A percentile compares a stretch with the other conserved stretches of the same genome.
Evolutionary conservation across 2,888 invertebrate genomes (phyloP).

Genomic region (Magallana nippona): DNA sequence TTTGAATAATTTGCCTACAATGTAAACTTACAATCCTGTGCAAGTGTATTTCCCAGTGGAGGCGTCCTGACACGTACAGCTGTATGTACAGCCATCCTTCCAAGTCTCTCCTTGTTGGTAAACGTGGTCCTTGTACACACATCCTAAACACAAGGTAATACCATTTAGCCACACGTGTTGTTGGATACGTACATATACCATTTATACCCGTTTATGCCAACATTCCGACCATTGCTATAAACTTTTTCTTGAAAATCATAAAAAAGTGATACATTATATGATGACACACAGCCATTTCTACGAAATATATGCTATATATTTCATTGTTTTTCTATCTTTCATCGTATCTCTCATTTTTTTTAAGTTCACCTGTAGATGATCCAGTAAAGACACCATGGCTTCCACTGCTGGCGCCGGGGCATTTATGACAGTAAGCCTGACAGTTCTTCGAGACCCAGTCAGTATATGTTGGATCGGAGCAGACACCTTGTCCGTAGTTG

Average conservation of each 20-base stretch:
- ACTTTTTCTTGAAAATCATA: too few relatives aligned
- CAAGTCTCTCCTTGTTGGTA: conserved; percentile 59
- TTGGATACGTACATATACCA: too few relatives aligned
- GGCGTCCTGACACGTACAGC: conserved; percentile 56
- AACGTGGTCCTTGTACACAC: conserved; percentile 54
- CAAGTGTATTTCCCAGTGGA: conserved; percentile 56
- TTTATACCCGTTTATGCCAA: too few relatives aligned
- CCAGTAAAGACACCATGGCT: neutral
- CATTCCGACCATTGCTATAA: too few relatives aligned
- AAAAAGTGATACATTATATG: too few relatives aligned
- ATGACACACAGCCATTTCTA: too few relatives aligned
- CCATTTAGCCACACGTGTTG: too few relatives aligned
- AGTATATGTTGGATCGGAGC: conserved; percentile 55
- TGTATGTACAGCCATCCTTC: conserved; percentile 59
- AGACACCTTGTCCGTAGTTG: conserved; percentile 57
- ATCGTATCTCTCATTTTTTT: too few relatives aligned
- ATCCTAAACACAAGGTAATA: conserved; percentile 45
- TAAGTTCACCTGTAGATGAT: neutral
- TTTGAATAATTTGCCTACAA: too few relatives aligned
- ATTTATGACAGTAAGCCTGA: conserved; percentile 43
- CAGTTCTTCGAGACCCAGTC: conserved; percentile 67
- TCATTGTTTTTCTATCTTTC: too few relatives aligned
- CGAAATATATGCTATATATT: too few relatives aligned
- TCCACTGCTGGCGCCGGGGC: conserved; percentile 45
- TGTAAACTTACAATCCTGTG: conserved; percentile 52